A percentile compares a stretch with the other conserved stretches of the same genome.
These are phyloP conservation scores for Pyxicephalus adspersus DNA, from an alignment of 2,113 vertebrate species.

Conservation along the genomic window DNA sequence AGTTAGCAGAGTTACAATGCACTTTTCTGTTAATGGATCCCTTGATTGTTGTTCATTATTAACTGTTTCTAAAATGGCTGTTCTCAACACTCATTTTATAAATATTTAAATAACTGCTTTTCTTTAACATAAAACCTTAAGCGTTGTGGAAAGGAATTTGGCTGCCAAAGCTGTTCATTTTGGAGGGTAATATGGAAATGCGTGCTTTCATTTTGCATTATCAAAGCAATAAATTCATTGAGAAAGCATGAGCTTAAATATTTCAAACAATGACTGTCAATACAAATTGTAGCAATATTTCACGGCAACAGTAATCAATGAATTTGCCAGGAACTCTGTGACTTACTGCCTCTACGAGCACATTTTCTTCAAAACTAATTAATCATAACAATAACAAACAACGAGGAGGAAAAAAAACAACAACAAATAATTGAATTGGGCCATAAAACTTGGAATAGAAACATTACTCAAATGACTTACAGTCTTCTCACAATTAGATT, in stretches of 20 bases:
- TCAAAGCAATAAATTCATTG: conserved; percentile 62
- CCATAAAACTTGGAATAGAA: background rate
- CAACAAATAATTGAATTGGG: conserved; percentile 43
- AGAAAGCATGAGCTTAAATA: conserved; percentile 62
- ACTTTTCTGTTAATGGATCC: conserved; percentile 74
- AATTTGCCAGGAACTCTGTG: conserved; percentile 60
- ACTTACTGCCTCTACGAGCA: conserved; percentile 58
- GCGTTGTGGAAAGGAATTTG: conserved; percentile 62
- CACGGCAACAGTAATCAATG: conserved; percentile 63
- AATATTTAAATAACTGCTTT: conserved; percentile 80
- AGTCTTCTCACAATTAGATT: conserved; percentile 27
- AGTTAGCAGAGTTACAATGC: conserved; percentile 71
- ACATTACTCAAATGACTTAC: conserved; percentile 36
- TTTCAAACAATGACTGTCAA: conserved; percentile 57
- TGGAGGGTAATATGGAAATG: conserved; percentile 61
- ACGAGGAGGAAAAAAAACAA: conserved; percentile 21
- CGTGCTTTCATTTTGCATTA: conserved; percentile 39
- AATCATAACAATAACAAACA: conserved; percentile 58
- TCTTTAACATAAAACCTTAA: conserved; percentile 73
- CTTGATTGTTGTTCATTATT: conserved; percentile 78
- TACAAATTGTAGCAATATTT: conserved; percentile 62
- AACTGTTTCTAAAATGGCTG: conserved; percentile 75
- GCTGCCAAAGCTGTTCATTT: conserved; percentile 63
- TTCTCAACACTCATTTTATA: conserved; percentile 74
- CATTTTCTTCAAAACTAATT: conserved; percentile 62